Evolutionary conservation across 2,113 vertebrate species (phyloP).

Genomic region (Ptyas mucosa): DNA sequence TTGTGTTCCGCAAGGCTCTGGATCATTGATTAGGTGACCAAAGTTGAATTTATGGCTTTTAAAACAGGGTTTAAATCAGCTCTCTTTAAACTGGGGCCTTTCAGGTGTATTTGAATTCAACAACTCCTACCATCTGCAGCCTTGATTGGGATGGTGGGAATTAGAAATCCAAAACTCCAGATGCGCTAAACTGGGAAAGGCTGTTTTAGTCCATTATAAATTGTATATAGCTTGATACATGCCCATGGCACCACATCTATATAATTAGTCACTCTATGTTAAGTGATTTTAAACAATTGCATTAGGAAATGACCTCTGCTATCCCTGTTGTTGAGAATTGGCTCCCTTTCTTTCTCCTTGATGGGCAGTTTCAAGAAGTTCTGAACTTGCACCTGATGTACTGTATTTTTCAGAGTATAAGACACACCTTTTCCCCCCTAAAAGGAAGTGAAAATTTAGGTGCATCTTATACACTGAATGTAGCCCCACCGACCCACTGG

Average conservation of each 20-base stretch:
- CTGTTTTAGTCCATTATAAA: neutral
- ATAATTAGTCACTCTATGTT: neutral
- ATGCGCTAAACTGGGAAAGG: neutral
- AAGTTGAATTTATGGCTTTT: neutral
- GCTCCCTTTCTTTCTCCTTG: neutral
- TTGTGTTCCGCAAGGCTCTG: neutral
- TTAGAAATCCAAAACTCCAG: neutral
- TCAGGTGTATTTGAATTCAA: neutral
- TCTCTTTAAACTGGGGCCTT: neutral
- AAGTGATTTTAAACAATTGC: neutral
- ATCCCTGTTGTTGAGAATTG: neutral
- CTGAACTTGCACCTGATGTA: neutral
- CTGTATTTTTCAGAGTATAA: no score
- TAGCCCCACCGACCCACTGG: no score
- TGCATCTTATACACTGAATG: no score
- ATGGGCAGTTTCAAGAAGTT: neutral
- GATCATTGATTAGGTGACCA: neutral
- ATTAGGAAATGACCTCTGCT: neutral
- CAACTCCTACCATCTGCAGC: neutral
- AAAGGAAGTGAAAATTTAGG: no score
- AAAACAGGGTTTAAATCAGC: neutral
- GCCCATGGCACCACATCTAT: neutral
- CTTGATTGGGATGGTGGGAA: neutral
- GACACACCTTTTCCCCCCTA: no score
- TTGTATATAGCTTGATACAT: neutral